Conservation (phyloP, 2,888 invertebrate genomes). For the Andrena fulva region DNA sequence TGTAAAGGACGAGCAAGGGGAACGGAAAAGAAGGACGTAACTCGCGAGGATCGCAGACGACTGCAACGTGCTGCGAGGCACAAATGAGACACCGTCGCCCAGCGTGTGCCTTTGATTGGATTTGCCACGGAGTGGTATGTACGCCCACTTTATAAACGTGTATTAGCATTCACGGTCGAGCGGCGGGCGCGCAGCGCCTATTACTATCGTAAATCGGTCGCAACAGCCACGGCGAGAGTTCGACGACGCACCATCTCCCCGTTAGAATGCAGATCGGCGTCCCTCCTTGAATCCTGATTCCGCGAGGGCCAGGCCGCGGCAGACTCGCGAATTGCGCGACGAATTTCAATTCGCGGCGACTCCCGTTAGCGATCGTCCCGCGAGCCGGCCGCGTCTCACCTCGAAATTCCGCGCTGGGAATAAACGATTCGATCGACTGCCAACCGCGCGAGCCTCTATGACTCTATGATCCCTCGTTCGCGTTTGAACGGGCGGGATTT, state of each 20-base stretch:
- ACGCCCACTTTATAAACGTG: slow-evolving; percentile 76
- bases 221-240: slow-evolving; percentile 61
- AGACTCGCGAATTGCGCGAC: slow-evolving; percentile 42
- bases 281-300: slow-evolving; percentile 30
- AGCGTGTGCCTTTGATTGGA: slow-evolving; percentile 80
- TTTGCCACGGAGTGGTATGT: slow-evolving; percentile 78
- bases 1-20: neutral
- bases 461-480: neutral
- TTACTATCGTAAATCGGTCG: slow-evolving; percentile 76
- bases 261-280: slow-evolving; percentile 61
- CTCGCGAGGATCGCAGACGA: slow-evolving; percentile 50
- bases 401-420: slow-evolving; percentile 43
- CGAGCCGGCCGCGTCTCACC: slow-evolving; percentile 26
- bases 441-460: slow-evolving; percentile 19
- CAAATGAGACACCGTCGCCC: slow-evolving; percentile 59
- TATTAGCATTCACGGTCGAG: slow-evolving; percentile 74
- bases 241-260: slow-evolving; percentile 32
- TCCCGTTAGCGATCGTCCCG: slow-evolving; percentile 61
- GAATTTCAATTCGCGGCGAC: slow-evolving; percentile 66
- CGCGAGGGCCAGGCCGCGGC: slow-evolving; percentile 15
- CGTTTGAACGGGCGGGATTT: neutral
- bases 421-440: slow-evolving; percentile 39
- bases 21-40: slow-evolving; percentile 3
- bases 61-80: slow-evolving; percentile 60
- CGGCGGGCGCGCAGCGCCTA: slow-evolving; percentile 66